These are phyloP conservation scores for Chiroxiphia lanceolata DNA, from an alignment of 2,797 vertebrate genomes.

Conservation along the genomic window DNA sequence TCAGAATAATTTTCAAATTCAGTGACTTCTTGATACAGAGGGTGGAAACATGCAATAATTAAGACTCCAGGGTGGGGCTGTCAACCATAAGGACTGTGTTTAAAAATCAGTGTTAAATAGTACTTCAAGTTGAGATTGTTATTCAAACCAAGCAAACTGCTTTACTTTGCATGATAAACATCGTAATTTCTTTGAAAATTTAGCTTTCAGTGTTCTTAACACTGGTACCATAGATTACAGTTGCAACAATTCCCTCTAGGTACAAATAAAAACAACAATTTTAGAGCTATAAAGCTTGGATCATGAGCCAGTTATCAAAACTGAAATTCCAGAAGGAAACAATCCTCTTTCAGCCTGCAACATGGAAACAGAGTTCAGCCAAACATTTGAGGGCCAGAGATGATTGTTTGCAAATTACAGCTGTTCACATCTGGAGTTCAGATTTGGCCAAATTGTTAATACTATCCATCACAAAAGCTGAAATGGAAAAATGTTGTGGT, in stretches of 20 bases:
- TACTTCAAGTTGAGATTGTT: background rate
- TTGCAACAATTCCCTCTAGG: background rate
- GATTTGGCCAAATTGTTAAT: background rate
- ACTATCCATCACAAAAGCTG: slow-evolving; percentile 28
- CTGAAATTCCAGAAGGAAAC: slow-evolving; percentile 34
- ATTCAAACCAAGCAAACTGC: background rate
- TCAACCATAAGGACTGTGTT: background rate
- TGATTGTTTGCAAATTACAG: slow-evolving; percentile 33
- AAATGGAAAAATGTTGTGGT: slow-evolving; percentile 13
- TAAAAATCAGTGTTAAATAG: background rate
- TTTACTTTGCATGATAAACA: background rate
- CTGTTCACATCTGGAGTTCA: slow-evolving; percentile 48
- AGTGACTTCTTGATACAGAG: background rate
- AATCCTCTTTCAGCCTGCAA: slow-evolving; percentile 16
- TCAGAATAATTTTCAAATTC: background rate
- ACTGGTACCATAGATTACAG: background rate
- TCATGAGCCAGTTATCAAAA: background rate
- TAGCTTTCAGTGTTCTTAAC: background rate
- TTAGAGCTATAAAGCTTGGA: background rate
- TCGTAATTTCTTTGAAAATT: background rate
- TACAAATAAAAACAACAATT: background rate
- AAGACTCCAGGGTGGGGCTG: background rate
- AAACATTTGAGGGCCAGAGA: slow-evolving; percentile 17
- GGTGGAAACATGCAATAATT: background rate
- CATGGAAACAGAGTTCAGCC: slow-evolving; percentile 46